These are phyloP conservation scores for Protosalanx chinensis DNA, from an alignment of 2,797 vertebrate species.

Conservation along the genomic window DNA sequence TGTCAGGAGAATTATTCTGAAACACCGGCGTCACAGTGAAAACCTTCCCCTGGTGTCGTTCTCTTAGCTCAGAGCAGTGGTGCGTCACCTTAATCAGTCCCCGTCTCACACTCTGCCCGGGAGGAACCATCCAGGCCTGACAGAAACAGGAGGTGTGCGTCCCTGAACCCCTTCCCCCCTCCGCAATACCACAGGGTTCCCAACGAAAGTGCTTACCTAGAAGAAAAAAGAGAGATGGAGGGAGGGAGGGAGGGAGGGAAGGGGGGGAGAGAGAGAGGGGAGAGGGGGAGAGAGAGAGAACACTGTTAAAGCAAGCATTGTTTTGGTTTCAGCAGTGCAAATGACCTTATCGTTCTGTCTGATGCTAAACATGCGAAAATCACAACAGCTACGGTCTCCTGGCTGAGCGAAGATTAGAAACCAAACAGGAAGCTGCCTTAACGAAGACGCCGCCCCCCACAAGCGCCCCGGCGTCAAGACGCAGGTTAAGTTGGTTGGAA, in stretches of 20 bases:
- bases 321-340: slow-evolving; percentile 46
- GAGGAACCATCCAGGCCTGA: slow-evolving; percentile 53
- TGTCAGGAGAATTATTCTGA: slow-evolving; percentile 1
- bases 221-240: slow-evolving; percentile 39
- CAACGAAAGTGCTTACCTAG: slow-evolving; percentile 75
- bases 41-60: slow-evolving; percentile 48
- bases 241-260: slow-evolving; percentile 28
- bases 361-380: background rate
- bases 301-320: slow-evolving; percentile 53
- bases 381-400: too few species aligned
- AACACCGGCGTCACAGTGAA: slow-evolving; percentile 23
- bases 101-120: slow-evolving; percentile 56
- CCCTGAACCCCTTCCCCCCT: slow-evolving; percentile 38
- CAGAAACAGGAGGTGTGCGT: slow-evolving; percentile 54
- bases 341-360: slow-evolving; percentile 30
- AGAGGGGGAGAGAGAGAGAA: slow-evolving; percentile 25
- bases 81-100: slow-evolving; percentile 70
- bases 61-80: slow-evolving; percentile 52
- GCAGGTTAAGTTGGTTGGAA: background rate
- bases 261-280: slow-evolving; percentile 26
- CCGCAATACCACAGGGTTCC: slow-evolving; percentile 54
- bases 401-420: background rate
- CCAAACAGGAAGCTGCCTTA: background rate
- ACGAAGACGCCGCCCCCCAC: slow-evolving; percentile 15
- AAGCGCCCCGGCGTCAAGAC: too few species aligned